phyloP scores from a whole-genome alignment of 1,140 invertebrate species.

The Melipona quadrifasciata region DNA sequence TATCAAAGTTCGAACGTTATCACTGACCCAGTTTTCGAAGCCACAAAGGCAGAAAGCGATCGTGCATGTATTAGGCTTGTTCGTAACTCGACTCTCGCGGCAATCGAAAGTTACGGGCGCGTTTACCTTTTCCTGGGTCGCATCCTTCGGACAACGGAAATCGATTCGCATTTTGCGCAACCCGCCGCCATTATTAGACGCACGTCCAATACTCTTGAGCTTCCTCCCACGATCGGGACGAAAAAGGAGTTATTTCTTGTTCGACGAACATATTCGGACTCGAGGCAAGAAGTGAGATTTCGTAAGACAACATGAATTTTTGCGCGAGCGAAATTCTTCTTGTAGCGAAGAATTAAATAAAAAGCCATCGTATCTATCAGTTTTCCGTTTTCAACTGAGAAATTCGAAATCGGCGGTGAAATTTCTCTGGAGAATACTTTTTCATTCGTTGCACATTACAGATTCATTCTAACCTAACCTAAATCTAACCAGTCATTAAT shows the following conservation, averaged over 20 bases:
- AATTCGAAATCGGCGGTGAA: too few species aligned
- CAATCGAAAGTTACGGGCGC: not conserved
- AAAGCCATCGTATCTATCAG: too few species aligned
- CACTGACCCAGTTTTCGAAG: conserved; percentile 4
- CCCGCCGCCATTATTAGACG: not conserved
- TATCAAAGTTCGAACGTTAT: not conserved
- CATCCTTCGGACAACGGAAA: conserved; percentile 10
- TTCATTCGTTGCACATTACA: too few species aligned
- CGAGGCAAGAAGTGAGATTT: too few species aligned
- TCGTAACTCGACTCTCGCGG: not conserved
- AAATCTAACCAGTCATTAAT: too few species aligned
- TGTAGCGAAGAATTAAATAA: too few species aligned
- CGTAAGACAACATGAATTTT: too few species aligned
- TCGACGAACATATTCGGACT: not conserved
- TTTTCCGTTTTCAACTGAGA: too few species aligned
- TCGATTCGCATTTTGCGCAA: not conserved
- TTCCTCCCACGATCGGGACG: not conserved
- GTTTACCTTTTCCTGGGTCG: not conserved
- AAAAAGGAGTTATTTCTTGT: too few species aligned
- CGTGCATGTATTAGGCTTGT: not conserved
- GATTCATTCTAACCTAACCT: too few species aligned
- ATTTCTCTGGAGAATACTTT: too few species aligned
- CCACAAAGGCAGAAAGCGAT: conserved; percentile 1
- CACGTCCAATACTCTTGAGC: not conserved
- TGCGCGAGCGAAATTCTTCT: too few species aligned